These are phyloP conservation scores for Rattus norvegicus DNA, from an alignment of 2,113 vertebrate genomes.

Conservation along the genomic window DNA sequence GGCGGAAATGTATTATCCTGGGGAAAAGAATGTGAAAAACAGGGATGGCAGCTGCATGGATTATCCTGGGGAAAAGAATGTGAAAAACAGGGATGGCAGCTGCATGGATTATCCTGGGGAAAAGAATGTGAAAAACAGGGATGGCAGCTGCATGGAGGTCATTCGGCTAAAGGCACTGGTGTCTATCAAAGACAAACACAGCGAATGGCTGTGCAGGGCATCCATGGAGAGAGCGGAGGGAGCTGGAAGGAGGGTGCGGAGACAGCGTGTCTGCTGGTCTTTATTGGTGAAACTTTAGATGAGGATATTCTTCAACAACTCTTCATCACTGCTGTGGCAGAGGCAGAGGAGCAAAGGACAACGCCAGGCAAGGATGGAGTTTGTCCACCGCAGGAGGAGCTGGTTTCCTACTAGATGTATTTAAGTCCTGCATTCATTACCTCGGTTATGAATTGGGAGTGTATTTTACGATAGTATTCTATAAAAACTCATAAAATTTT, in stretches of 20 bases:
- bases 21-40: slow-evolving; percentile 69
- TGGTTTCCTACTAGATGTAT: not conserved
- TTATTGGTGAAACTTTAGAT: no score
- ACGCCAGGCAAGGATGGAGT: no score
- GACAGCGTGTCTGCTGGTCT: no score
- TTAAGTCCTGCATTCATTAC: slow-evolving; percentile 41
- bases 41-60: slow-evolving; percentile 86
- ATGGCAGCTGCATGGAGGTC: slow-evolving; percentile 90
- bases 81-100: no score
- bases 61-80: slow-evolving; percentile 88
- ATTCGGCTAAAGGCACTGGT: slow-evolving; percentile 96
- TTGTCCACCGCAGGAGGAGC: no score
- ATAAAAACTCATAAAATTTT: not conserved
- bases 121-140: slow-evolving; percentile 92
- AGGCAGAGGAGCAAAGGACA: no score
- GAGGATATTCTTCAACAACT: no score
- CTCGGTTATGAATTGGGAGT: slow-evolving; percentile 52
- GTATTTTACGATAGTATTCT: slow-evolving; percentile 68
- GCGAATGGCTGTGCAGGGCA: slow-evolving; percentile 95
- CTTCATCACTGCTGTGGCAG: no score
- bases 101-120: slow-evolving; percentile 97
- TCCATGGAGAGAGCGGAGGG: slow-evolving; percentile 89
- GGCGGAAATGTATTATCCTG: slow-evolving; percentile 92
- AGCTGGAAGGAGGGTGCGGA: no score
- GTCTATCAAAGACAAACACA: slow-evolving; percentile 91